Percentiles rank a stretch among this genome's conserved stretches.
These are phyloP conservation scores for Hexactinellida sp. DNA, from an alignment of 37 sponge, comb jelly and placozoan genomes.

Conservation along the genomic window DNA sequence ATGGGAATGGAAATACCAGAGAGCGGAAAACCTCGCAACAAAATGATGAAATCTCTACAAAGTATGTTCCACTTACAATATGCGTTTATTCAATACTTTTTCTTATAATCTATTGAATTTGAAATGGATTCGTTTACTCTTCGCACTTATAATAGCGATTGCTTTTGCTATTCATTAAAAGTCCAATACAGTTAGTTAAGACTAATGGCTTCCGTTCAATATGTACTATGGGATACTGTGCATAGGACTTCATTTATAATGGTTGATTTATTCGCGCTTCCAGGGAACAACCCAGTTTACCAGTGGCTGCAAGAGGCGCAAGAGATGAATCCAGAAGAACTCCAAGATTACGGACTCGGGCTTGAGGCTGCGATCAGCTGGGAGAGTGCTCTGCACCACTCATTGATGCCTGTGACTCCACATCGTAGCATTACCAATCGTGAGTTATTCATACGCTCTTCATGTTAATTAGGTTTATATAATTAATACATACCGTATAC, in stretches of 20 bases:
- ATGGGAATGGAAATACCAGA: slow-evolving; percentile 66
- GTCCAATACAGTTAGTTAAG: no score
- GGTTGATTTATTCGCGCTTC: neutral
- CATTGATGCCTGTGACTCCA: slow-evolving; percentile 83
- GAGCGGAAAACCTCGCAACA: neutral
- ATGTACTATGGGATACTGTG: no score
- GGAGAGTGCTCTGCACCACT: slow-evolving; percentile 72
- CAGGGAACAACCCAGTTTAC: neutral
- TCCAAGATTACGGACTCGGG: slow-evolving; percentile 67
- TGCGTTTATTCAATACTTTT: no score
- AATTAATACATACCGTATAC: no score
- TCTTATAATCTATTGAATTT: no score
- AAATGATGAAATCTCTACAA: slow-evolving; percentile 11
- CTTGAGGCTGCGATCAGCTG: slow-evolving; percentile 49
- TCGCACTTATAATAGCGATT: no score
- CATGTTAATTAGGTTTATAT: no score
- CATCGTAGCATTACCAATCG: slow-evolving; percentile 39
- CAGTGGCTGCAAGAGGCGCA: slow-evolving; percentile 11
- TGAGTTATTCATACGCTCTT: no score
- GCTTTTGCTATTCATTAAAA: no score
- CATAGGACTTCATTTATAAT: neutral
- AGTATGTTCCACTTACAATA: neutral
- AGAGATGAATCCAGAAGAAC: slow-evolving; percentile 24
- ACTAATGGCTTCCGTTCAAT: no score
- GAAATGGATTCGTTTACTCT: no score